These are phyloP conservation scores for Corythornis madagascariensis DNA, from an alignment of 2,113 vertebrate genomes.

Conservation along the genomic window DNA sequence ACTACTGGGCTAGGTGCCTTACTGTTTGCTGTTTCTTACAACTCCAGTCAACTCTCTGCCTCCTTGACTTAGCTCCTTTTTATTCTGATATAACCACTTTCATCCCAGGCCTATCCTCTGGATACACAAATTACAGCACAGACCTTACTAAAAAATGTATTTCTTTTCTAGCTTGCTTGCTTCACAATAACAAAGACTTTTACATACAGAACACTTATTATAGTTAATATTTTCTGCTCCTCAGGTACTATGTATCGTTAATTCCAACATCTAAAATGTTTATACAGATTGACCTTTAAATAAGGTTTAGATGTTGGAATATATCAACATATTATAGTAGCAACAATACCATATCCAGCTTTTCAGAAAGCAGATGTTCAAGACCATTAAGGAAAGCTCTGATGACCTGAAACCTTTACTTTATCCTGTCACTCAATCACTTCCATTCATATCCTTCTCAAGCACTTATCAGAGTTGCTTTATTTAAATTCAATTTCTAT, in stretches of 20 bases:
- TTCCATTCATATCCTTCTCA: background rate
- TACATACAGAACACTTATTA: background rate
- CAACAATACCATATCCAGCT: background rate
- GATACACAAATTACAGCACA: background rate
- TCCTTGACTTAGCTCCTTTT: background rate
- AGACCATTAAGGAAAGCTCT: background rate
- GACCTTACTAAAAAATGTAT: background rate
- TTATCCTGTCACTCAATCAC: background rate
- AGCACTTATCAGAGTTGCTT: background rate
- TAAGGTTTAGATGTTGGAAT: background rate
- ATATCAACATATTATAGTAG: too few species aligned
- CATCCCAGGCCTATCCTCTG: background rate
- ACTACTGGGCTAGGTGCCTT: background rate
- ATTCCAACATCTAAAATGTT: background rate
- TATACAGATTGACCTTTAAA: conserved; percentile 1
- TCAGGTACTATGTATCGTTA: background rate
- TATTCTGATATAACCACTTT: background rate
- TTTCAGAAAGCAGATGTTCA: background rate
- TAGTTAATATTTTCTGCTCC: background rate
- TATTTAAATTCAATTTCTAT: background rate
- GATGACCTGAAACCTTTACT: background rate
- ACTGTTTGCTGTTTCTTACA: background rate
- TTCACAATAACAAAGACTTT: background rate
- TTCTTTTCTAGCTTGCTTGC: background rate
- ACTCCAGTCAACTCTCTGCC: background rate